These are phyloP conservation scores for Anser cygnoides DNA, from an alignment of 2,113 vertebrate species.

Conservation along the genomic window DNA sequence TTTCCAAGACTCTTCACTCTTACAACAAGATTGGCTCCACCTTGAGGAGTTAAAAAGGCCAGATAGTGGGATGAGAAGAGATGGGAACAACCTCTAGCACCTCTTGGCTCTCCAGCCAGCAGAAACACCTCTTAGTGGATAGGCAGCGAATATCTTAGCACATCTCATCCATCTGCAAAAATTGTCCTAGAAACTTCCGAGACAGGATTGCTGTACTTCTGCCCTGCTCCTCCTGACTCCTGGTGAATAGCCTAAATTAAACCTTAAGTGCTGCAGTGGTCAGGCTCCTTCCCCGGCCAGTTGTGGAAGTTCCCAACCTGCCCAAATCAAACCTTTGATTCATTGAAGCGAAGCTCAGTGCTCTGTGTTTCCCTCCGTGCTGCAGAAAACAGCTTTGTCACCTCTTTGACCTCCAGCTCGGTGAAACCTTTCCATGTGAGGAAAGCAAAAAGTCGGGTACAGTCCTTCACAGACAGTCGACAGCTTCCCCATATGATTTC, in stretches of 20 bases:
- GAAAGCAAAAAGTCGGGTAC: neutral
- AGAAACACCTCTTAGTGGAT: neutral
- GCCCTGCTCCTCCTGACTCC: neutral
- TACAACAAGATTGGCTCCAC: neutral
- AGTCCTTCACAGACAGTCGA: neutral
- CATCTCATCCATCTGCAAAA: neutral
- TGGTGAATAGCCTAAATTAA: neutral
- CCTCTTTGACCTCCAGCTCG: neutral
- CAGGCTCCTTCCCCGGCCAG: neutral
- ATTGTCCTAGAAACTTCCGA: neutral
- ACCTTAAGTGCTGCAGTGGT: neutral
- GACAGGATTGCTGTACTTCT: neutral
- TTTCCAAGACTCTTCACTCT: neutral
- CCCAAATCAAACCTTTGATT: too few species aligned
- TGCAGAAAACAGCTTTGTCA: neutral
- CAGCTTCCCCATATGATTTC: neutral
- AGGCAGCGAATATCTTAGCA: neutral
- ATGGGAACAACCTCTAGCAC: neutral
- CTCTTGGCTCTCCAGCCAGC: neutral
- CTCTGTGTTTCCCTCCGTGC: neutral
- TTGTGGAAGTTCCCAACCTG: neutral
- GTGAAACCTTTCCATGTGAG: neutral
- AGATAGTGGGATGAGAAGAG: neutral
- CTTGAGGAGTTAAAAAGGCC: neutral
- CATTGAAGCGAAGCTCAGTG: too few species aligned